Conservation (phyloP, 2,888 invertebrate species). For the Leptopilina syphax region DNA sequence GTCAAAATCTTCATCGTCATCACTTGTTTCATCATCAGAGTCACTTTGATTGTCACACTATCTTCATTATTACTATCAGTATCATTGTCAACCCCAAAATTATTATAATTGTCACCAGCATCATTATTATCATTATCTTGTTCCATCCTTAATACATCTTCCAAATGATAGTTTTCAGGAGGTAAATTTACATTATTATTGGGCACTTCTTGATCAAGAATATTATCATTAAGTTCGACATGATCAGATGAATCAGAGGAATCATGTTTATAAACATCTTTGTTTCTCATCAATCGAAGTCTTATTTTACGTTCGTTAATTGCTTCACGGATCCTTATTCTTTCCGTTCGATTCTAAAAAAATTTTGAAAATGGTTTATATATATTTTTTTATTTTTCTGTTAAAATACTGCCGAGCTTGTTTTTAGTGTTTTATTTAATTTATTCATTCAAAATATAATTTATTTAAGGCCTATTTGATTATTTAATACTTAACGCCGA, state of each 20-base stretch:
- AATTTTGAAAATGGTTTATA: neutral
- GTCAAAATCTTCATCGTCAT: neutral
- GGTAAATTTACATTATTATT: neutral
- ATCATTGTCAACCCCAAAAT: neutral
- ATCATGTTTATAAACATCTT: neutral
- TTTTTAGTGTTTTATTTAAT: no score
- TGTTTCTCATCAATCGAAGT: neutral
- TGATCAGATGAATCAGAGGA: constrained; percentile 8
- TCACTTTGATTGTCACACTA: neutral
- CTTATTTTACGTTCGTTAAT: neutral
- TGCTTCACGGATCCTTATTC: neutral
- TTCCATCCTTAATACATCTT: neutral
- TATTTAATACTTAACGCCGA: no score
- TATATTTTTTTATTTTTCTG: no score
- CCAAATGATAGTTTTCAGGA: neutral
- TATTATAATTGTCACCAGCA: neutral
- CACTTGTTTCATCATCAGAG: neutral
- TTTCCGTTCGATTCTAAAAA: neutral
- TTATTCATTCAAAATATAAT: no score
- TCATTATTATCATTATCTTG: constrained; percentile 1
- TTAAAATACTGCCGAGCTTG: no score
- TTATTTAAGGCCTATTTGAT: no score
- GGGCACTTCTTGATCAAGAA: neutral
- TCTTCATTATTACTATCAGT: neutral
- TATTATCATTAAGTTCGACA: neutral